Evolutionary conservation across 2,797 vertebrate species (phyloP).

Genomic region (Urophycis tenuis): DNA sequence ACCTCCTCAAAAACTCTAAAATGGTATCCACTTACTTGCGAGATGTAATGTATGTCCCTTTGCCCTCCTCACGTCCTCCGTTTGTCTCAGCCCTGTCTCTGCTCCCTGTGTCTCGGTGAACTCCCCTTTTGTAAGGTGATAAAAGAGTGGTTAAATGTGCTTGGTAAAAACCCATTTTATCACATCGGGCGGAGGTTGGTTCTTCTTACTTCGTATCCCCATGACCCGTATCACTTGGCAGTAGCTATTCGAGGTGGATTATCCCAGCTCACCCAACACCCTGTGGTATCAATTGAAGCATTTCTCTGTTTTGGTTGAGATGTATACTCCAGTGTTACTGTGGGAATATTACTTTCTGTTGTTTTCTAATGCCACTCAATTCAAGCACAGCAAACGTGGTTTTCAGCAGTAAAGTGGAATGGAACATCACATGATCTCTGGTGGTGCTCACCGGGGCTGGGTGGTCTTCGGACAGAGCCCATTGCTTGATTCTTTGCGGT

Average conservation of each 20-base stretch:
- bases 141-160: slow-evolving; percentile 45
- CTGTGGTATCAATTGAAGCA: background rate
- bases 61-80: background rate
- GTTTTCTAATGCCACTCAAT: background rate
- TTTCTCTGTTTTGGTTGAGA: background rate
- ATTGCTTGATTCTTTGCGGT: slow-evolving; percentile 45
- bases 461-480: background rate
- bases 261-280: slow-evolving; percentile 46
- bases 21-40: background rate
- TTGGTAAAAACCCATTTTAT: slow-evolving; percentile 60
- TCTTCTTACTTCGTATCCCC: slow-evolving; percentile 49
- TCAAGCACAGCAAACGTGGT: background rate
- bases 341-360: background rate
- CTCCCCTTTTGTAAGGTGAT: slow-evolving; percentile 63
- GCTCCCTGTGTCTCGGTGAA: slow-evolving; percentile 38
- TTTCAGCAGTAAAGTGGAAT: background rate
- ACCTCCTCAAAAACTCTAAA: background rate
- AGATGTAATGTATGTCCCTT: slow-evolving; percentile 9
- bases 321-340: background rate
- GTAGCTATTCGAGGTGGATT: slow-evolving; percentile 38
- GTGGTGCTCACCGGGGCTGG: background rate
- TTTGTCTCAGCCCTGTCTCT: slow-evolving; percentile 33
- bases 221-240: slow-evolving; percentile 63
- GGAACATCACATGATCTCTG: background rate
- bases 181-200: slow-evolving; percentile 40